phyloP scores from a whole-genome alignment of 2,113 vertebrate species.

The Serilophus lunatus region DNA sequence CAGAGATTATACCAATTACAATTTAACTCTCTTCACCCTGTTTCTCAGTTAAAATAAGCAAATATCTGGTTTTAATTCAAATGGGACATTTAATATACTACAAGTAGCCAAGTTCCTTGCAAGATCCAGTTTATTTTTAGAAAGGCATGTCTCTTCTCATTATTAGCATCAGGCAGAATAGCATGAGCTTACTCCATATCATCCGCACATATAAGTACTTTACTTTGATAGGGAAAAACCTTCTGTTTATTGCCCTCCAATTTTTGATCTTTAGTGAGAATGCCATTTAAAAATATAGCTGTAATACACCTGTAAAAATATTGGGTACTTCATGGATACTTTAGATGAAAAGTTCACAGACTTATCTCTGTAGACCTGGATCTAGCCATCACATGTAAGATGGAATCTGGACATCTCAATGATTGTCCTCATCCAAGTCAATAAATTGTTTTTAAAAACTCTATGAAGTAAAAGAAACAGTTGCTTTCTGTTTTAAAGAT shows the following conservation, averaged over 20 bases:
- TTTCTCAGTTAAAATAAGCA: neutral
- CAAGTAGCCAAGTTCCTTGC: neutral
- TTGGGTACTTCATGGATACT: no score
- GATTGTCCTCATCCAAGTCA: neutral
- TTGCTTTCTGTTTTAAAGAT: neutral
- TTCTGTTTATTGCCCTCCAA: neutral
- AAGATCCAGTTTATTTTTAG: neutral
- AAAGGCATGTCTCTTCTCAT: neutral
- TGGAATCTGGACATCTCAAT: neutral
- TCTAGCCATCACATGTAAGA: neutral
- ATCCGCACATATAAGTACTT: accelerated
- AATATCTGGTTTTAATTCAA: neutral
- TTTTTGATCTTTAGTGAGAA: neutral
- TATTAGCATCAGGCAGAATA: neutral
- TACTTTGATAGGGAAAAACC: neutral
- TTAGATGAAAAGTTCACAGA: neutral
- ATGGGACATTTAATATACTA: neutral
- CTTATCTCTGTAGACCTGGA: neutral
- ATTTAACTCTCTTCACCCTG: neutral
- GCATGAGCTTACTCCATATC: neutral
- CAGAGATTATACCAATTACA: neutral
- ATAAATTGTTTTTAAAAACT: neutral
- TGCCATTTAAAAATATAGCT: neutral
- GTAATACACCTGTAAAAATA: neutral
- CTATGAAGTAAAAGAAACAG: neutral